Evolutionary conservation across 2,888 invertebrate species (phyloP), one percentile per base, ranked within the genome.

Genomic region (Eupelmus urozonus): DNA sequence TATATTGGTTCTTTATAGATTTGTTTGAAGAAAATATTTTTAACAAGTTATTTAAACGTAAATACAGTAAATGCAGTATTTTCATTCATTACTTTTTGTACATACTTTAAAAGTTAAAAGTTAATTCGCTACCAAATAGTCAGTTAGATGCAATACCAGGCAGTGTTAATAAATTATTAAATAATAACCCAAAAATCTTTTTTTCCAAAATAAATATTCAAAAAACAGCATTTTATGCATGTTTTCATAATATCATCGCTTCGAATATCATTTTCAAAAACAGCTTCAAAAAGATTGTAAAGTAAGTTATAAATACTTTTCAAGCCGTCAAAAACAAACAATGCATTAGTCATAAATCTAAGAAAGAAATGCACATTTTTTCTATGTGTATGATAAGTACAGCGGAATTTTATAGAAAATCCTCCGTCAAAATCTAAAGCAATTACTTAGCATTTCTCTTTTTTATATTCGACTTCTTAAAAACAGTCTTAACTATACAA

Each of bases 401-500:
- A 81, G 78, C 76, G 80, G 70, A 84, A 82, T 82, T 72, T 63
- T 20, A 59, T 53, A 62, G 77, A 69, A 75, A 70, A 23, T 45
- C 40, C 62, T 63, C 59, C 23, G 75, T 49, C 57, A 9, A 55
- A 63, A 66, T 75, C 16, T 55, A 25, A 69, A 74, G 57, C 53
- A 71, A 62, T 55, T 69, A 62, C 55, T 53, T 62, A 65, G 20
- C 63, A 27, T 49, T 63, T 73, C 40, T 62, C 67, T 29, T 34
- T 34, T 27, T 57, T 70, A 45, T 80, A 65, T 69, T 42, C 60
- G 67, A 27, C 69, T 49, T 81, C 80, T 82, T 81, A 84, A 82
- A 86, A 85, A 88, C 88, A 88, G 86, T 87, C 86, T 86, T 83
- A 84, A 83, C 85, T 89, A 87, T 88, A 89, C 88, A 89, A 83